phyloP scores from a whole-genome alignment of 2,888 invertebrate genomes.

The Hydrotaea diabolus region DNA sequence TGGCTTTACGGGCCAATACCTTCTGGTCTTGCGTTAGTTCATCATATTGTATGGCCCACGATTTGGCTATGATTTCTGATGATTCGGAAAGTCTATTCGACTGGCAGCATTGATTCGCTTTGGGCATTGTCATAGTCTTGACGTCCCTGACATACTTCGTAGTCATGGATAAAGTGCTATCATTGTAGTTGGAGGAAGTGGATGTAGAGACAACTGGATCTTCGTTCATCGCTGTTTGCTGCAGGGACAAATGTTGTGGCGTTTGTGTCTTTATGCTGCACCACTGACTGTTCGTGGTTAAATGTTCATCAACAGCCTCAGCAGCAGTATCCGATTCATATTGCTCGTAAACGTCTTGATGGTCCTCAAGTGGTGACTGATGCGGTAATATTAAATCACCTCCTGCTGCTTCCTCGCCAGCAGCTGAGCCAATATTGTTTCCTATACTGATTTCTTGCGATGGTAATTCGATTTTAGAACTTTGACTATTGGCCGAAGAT shows the following conservation, averaged over 20 bases:
- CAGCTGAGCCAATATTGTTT: not conserved
- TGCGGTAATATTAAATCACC: not conserved
- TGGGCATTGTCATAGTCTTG: constrained; percentile 47
- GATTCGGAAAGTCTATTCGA: constrained; percentile 64
- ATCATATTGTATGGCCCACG: constrained; percentile 77
- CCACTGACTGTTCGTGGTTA: constrained; percentile 37
- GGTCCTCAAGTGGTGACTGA: not conserved
- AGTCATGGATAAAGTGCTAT: not conserved
- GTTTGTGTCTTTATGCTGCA: constrained; percentile 38
- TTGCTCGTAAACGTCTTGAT: not conserved
- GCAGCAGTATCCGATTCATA: not conserved
- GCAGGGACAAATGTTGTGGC: not conserved
- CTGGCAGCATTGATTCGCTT: constrained; percentile 1
- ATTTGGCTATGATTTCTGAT: constrained; percentile 75
- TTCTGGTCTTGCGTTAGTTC: constrained; percentile 74
- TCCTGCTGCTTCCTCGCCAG: not conserved
- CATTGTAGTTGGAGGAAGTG: not conserved
- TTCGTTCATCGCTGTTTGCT: constrained; percentile 6
- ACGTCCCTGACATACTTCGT: constrained; percentile 57
- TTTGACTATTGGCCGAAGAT: constrained; percentile 6
- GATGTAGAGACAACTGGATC: not conserved
- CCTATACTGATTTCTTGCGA: not conserved
- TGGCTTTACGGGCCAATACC: constrained; percentile 76
- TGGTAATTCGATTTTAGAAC: constrained; percentile 31
- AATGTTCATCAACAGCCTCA: not conserved